phyloP scores from a whole-genome alignment of 2,797 vertebrate species.

The Sciaenops ocellatus region DNA sequence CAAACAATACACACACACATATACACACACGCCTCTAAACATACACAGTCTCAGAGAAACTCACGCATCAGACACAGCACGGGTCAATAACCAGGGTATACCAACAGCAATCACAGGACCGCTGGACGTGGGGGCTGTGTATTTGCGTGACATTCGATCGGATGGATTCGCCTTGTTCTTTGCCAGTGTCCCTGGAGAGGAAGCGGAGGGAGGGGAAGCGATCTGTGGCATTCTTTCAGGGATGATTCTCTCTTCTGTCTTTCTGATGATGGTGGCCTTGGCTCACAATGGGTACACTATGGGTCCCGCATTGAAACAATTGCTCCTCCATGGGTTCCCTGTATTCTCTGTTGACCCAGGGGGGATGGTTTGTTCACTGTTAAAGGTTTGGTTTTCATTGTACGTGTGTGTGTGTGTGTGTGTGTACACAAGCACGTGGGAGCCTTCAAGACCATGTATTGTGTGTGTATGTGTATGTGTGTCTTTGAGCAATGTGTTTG shows the following conservation, averaged over 20 bases:
- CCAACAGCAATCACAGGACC: constrained; percentile 82
- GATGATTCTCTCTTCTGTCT: constrained; percentile 72
- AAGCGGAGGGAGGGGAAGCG: constrained; percentile 63
- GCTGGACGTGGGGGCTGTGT: constrained; percentile 71
- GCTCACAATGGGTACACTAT: constrained; percentile 67
- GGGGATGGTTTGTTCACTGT: constrained; percentile 42
- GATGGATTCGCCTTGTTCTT: constrained; percentile 82
- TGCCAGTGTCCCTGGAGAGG: constrained; percentile 70
- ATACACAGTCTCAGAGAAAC: constrained; percentile 68
- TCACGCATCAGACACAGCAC: constrained; percentile 75
- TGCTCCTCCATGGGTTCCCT: constrained; percentile 58
- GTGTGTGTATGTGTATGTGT: constrained; percentile 42
- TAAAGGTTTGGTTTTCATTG: constrained; percentile 63
- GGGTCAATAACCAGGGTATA: constrained; percentile 84
- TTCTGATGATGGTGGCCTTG: constrained; percentile 78
- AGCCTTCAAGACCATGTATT: constrained; percentile 50
- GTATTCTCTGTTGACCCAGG: constrained; percentile 62
- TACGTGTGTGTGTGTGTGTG: constrained; percentile 23
- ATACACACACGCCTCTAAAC: constrained; percentile 25
- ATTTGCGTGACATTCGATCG: constrained; percentile 84
- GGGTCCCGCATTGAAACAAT: constrained; percentile 75
- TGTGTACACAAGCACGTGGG: constrained; percentile 22
- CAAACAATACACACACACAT: constrained; percentile 63
- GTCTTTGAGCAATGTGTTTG: constrained; percentile 68
- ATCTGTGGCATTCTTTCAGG: constrained; percentile 78